Conservation (phyloP, 2,888 invertebrate species). For the Polydrusus tereticollis region DNA sequence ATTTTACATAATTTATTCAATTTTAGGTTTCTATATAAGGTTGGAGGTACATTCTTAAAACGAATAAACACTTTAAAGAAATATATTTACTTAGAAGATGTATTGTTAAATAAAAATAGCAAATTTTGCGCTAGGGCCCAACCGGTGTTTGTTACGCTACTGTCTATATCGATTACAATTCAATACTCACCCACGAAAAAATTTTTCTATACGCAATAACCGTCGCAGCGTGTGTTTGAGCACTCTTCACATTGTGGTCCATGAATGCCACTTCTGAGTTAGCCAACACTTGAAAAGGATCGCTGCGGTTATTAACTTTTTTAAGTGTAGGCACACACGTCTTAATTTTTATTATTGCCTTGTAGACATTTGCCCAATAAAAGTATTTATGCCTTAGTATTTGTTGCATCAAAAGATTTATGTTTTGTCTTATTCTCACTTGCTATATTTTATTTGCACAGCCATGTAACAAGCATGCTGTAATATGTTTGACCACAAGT, state of each 20-base stretch:
- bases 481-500: not conserved
- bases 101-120: not conserved
- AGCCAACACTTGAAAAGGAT: slow-evolving; percentile 48
- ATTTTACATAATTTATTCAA: too few species aligned
- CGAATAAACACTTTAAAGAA: too few species aligned
- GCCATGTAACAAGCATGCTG: not conserved
- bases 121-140: not conserved
- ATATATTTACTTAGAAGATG: too few species aligned
- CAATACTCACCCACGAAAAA: slow-evolving; percentile 28
- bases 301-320: slow-evolving; percentile 48
- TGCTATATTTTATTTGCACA: too few species aligned
- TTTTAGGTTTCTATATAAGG: too few species aligned
- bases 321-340: slow-evolving; percentile 22
- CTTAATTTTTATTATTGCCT: slow-evolving; percentile 28
- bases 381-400: not conserved
- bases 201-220: slow-evolving; percentile 45
- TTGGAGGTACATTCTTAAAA: too few species aligned
- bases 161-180: slow-evolving; percentile 18
- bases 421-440: too few species aligned
- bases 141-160: not conserved
- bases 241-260: slow-evolving; percentile 43
- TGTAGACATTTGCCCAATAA: slow-evolving; percentile 21
- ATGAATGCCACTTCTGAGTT: slow-evolving; percentile 41
- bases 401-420: not conserved
- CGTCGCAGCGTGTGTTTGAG: slow-evolving; percentile 49